Percentiles rank a stretch among this genome's conserved stretches.
phyloP scores from a whole-genome alignment of 2,888 invertebrate species.

The Penaeus monodon region DNA sequence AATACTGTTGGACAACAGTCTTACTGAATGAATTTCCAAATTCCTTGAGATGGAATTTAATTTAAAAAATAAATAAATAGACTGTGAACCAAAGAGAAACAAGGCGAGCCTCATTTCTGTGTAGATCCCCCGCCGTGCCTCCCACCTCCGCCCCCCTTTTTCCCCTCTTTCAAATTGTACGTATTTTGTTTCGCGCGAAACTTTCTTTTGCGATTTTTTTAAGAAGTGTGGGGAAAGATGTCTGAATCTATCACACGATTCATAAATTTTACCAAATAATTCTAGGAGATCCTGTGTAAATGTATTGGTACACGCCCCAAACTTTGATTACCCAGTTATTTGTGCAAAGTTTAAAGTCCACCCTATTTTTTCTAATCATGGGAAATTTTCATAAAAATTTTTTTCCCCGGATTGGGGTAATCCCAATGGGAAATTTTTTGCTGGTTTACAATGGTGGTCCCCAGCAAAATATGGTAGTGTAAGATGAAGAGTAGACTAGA shows the following conservation, averaged over 20 bases:
- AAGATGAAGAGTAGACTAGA: slow-evolving; percentile 50
- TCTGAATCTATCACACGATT: slow-evolving; percentile 49
- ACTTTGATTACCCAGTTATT: slow-evolving; percentile 53
- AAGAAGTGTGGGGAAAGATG: slow-evolving; percentile 54
- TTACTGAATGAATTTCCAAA: too few relatives aligned
- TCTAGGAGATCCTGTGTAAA: slow-evolving; percentile 32
- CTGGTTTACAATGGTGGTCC: slow-evolving; percentile 26
- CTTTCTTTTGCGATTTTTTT: slow-evolving; percentile 41
- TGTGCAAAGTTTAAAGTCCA: too few relatives aligned
- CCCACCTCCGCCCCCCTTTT: slow-evolving; percentile 22
- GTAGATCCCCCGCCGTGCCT: slow-evolving; percentile 42
- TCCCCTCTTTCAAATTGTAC: slow-evolving; percentile 19
- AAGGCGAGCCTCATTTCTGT: slow-evolving; percentile 39
- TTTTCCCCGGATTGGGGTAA: slow-evolving; percentile 17
- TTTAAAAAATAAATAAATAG: slow-evolving; percentile 19
- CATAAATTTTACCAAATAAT: slow-evolving; percentile 38
- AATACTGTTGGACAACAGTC: too few relatives aligned
- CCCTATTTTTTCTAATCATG: slow-evolving; percentile 11
- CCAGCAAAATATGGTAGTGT: slow-evolving; percentile 36
- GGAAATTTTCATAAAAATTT: slow-evolving; percentile 26
- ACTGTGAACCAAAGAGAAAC: slow-evolving; percentile 50
- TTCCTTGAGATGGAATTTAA: too few relatives aligned
- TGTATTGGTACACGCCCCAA: slow-evolving; percentile 37
- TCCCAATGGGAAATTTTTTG: slow-evolving; percentile 29
- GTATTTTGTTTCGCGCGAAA: slow-evolving; percentile 49